A percentile compares a stretch with the other conserved stretches of the same genome.
Conservation (phyloP, 23 tunicate genomes). For the Halocynthia roretzi region DNA sequence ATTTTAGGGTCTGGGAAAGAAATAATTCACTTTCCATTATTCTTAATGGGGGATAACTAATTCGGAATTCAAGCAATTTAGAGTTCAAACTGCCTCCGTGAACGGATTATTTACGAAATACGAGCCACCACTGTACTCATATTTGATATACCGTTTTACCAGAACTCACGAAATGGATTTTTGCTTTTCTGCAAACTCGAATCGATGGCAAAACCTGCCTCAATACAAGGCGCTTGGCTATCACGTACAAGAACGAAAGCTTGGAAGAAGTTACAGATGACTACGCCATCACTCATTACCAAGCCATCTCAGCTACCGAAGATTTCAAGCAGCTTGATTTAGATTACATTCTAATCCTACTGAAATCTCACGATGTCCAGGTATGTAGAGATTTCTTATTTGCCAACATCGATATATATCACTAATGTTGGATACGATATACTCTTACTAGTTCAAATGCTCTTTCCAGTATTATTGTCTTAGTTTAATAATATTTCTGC, state of each 20-base stretch:
- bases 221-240: not conserved
- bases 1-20: too few species aligned
- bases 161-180: conserved; percentile 4
- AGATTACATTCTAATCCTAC: not conserved
- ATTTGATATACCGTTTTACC: not conserved
- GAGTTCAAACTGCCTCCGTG: too few species aligned
- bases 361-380: not conserved
- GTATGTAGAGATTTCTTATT: not conserved
- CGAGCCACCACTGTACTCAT: too few species aligned
- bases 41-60: too few species aligned
- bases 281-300: not conserved
- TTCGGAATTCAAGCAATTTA: too few species aligned
- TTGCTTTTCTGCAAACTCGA: not conserved
- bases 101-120: too few species aligned
- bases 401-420: too few species aligned
- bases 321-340: not conserved
- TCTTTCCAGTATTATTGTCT: too few species aligned
- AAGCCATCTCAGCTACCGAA: not conserved
- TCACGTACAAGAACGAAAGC: not conserved
- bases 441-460: too few species aligned
- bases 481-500: not conserved
- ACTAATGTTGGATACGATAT: too few species aligned
- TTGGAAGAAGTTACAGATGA: not conserved
- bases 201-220: not conserved
- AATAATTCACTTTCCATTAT: too few species aligned